Evolutionary conservation across 2,113 vertebrate species (phyloP).

Genomic region (Urocolius indicus): DNA sequence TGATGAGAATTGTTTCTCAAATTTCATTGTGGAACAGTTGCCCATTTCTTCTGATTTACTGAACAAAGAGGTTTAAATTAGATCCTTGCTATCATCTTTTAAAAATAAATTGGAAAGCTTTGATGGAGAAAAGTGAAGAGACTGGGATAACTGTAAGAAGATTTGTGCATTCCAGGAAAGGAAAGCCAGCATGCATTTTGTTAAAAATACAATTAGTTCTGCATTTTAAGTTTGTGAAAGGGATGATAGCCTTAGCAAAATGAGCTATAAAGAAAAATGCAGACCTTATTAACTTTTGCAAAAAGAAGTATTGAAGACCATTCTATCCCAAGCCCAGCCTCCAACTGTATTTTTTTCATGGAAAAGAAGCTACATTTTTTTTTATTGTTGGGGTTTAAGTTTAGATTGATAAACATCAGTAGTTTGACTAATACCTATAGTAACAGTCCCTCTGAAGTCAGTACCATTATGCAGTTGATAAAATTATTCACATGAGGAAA

Average conservation of each 20-base stretch:
- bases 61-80: slow-evolving; percentile 51
- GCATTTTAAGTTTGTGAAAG: slow-evolving; percentile 13
- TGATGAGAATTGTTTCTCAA: background rate
- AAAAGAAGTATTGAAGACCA: background rate
- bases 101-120: slow-evolving; percentile 22
- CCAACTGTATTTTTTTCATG: background rate
- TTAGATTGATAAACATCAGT: background rate
- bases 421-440: background rate
- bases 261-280: background rate
- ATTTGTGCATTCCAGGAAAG: background rate
- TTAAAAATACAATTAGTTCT: slow-evolving; percentile 16
- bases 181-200: background rate
- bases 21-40: background rate
- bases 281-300: background rate
- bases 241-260: background rate
- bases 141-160: background rate
- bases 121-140: background rate
- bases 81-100: background rate
- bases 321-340: background rate
- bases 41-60: background rate
- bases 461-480: background rate
- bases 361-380: background rate
- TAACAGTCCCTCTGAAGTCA: background rate
- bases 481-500: slow-evolving; percentile 20
- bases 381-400: background rate